These are phyloP conservation scores for Uromys caudimaculatus DNA, from an alignment of 2,797 vertebrate genomes.

Conservation along the genomic window DNA sequence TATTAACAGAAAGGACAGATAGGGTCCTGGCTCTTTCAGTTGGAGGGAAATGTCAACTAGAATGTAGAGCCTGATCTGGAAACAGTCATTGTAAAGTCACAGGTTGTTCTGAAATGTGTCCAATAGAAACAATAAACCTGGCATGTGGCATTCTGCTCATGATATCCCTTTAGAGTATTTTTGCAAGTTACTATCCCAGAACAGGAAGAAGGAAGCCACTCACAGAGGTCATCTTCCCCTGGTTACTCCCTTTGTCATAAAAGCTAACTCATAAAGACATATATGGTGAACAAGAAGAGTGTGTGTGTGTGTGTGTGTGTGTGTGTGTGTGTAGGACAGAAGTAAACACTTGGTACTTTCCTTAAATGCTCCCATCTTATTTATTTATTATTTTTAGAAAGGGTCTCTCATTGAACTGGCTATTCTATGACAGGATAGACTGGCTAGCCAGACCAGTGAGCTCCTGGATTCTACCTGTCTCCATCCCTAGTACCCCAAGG, in stretches of 20 bases:
- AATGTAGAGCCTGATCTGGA: slow-evolving; percentile 70
- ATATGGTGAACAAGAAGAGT: too few species aligned
- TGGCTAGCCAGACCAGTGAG: not conserved
- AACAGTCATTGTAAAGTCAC: slow-evolving; percentile 45
- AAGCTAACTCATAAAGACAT: not conserved
- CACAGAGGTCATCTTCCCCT: not conserved
- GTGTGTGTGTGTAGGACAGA: not conserved
- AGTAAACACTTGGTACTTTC: not conserved
- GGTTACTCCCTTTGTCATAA: not conserved
- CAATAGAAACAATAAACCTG: slow-evolving; percentile 48
- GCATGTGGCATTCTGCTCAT: slow-evolving; percentile 21
- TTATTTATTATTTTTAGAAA: not conserved
- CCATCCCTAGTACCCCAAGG: too few species aligned
- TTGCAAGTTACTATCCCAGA: not conserved
- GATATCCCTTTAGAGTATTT: not conserved
- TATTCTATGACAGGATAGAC: too few species aligned
- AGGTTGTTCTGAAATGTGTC: slow-evolving; percentile 65
- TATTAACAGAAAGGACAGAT: slow-evolving; percentile 3
- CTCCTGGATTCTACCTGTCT: not conserved
- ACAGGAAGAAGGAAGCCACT: not conserved
- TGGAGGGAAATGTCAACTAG: slow-evolving; percentile 47
- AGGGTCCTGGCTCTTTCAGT: not conserved
- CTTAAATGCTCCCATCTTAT: not conserved
- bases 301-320: not conserved
- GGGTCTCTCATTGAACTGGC: not conserved